These are phyloP conservation scores for Torymus auratus DNA, from an alignment of 2,888 invertebrate genomes.

Conservation along the genomic window DNA sequence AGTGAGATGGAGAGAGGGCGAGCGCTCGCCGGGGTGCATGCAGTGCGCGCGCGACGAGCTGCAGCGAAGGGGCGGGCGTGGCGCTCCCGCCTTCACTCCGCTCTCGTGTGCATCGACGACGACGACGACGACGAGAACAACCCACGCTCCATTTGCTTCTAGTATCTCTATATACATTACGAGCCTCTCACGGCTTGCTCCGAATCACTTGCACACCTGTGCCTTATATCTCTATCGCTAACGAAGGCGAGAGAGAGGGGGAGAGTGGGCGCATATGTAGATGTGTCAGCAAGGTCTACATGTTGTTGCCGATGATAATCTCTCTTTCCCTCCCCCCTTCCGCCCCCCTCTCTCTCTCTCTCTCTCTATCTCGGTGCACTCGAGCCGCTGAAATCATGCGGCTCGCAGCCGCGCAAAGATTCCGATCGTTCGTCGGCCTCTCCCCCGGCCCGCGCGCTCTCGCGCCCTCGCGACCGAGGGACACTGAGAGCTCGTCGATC, in stretches of 20 bases:
- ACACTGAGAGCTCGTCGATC: neutral
- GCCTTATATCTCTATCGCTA: too few relatives aligned
- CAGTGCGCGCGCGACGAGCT: neutral
- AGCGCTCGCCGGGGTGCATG: neutral
- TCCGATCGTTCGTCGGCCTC: conserved; percentile 5
- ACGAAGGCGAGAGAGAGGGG: too few relatives aligned
- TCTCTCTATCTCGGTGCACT: neutral
- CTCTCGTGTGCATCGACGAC: neutral
- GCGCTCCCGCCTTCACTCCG: conserved; percentile 2
- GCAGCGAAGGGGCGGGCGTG: conserved; percentile 19
- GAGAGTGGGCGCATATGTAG: too few relatives aligned
- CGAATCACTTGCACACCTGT: too few relatives aligned
- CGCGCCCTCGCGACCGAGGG: too few relatives aligned
- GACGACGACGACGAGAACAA: neutral
- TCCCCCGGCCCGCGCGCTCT: too few relatives aligned
- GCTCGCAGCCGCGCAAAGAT: neutral
- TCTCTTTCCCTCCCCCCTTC: neutral
- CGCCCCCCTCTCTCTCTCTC: neutral
- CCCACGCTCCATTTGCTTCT: conserved; percentile 16
- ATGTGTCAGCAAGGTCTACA: too few relatives aligned
- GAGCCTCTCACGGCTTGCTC: neutral
- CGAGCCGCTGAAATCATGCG: too few relatives aligned
- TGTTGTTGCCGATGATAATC: too few relatives aligned
- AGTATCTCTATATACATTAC: too few relatives aligned
- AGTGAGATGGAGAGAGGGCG: too few relatives aligned